phyloP scores from a whole-genome alignment of 2,113 vertebrate species.

The Oenanthe oenanthe region DNA sequence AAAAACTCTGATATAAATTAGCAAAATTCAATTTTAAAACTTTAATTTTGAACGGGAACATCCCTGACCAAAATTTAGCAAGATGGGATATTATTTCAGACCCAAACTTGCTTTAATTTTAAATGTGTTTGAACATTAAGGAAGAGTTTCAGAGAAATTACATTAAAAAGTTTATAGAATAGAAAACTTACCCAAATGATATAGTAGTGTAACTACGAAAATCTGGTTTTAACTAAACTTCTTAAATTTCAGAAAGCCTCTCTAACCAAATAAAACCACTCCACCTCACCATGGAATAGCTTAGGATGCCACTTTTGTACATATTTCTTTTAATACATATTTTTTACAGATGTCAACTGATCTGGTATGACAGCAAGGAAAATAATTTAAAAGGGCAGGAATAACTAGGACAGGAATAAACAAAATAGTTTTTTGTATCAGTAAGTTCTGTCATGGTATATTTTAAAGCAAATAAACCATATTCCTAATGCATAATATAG shows the following conservation, averaged over 20 bases:
- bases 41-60: background rate
- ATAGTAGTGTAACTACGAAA: background rate
- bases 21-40: background rate
- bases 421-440: background rate
- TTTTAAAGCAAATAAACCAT: conserved; percentile 52
- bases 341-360: conserved; percentile 27
- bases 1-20: background rate
- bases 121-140: background rate
- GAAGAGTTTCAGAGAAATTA: background rate
- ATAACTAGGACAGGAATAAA: conserved; percentile 1
- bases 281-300: conserved; percentile 16
- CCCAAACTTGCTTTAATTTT: background rate
- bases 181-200: background rate
- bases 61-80: background rate
- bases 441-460: background rate
- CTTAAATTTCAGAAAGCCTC: conserved; percentile 1
- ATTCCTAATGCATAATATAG: conserved; percentile 57
- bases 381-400: conserved; percentile 15
- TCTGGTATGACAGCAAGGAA: conserved; percentile 49
- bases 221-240: background rate
- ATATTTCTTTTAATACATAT: background rate
- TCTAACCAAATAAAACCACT: conserved; percentile 32
- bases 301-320: conserved; percentile 20
- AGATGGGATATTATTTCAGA: background rate
- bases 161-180: background rate